Percentiles rank a stretch among this genome's conserved stretches.
Conservation (phyloP, 2,888 invertebrate species). For the Hyposoter didymator region DNA sequence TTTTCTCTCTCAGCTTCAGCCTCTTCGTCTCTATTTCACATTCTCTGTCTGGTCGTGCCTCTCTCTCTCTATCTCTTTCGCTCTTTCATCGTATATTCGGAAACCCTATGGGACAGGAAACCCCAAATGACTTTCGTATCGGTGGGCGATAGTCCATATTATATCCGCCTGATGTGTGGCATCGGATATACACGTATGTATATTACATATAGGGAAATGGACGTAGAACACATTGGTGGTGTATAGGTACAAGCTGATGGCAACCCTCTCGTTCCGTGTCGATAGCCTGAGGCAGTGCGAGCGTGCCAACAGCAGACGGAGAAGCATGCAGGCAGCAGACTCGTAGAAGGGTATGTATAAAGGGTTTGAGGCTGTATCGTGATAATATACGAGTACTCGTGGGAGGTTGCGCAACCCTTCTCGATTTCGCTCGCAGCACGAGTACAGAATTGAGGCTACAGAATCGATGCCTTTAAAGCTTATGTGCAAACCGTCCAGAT, state of each 20-base stretch:
- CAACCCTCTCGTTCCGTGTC: slow-evolving; percentile 63
- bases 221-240: slow-evolving; percentile 37
- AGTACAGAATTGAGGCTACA: slow-evolving; percentile 52
- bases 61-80: background rate
- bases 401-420: slow-evolving; percentile 66
- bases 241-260: slow-evolving; percentile 47
- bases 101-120: slow-evolving; percentile 62
- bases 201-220: slow-evolving; percentile 40
- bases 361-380: slow-evolving; percentile 54
- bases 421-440: slow-evolving; percentile 64
- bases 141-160: slow-evolving; percentile 62
- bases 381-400: slow-evolving; percentile 62
- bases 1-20: slow-evolving; percentile 17
- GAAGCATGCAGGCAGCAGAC: slow-evolving; percentile 15
- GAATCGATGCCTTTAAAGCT: slow-evolving; percentile 50
- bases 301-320: slow-evolving; percentile 63
- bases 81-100: slow-evolving; percentile 16
- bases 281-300: slow-evolving; percentile 63
- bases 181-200: slow-evolving; percentile 29
- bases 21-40: slow-evolving; percentile 6
- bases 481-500: slow-evolving; percentile 40
- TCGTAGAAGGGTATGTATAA: background rate
- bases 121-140: slow-evolving; percentile 63
- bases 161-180: slow-evolving; percentile 53
- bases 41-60: background rate